Percentiles rank a stretch among this genome's conserved stretches.
Evolutionary conservation across 1,140 invertebrate genomes (phyloP).

Genomic region (Pinna nobilis): DNA sequence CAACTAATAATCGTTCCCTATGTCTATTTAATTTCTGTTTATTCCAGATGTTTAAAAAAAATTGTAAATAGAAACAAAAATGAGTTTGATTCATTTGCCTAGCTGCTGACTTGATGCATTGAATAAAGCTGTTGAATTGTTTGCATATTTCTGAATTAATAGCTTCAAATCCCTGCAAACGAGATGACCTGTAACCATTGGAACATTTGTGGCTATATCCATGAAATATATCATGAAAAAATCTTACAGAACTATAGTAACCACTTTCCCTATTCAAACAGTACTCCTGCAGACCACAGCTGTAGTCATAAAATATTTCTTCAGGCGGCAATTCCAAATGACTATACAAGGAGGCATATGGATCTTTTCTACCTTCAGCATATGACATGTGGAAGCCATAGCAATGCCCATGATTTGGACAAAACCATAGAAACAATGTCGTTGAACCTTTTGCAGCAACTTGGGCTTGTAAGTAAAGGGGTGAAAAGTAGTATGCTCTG

Average conservation of each 20-base stretch:
- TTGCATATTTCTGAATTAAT: conserved; percentile 49
- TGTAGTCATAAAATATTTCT: conserved; percentile 49
- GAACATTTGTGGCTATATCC: conserved; percentile 44
- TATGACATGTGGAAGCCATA: conserved; percentile 44
- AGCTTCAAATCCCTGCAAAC: conserved; percentile 25
- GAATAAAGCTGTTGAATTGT: conserved; percentile 47
- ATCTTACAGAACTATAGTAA: conserved; percentile 32
- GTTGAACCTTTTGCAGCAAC: conserved; percentile 27
- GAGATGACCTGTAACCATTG: conserved; percentile 30
- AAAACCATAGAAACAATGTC: conserved; percentile 48
- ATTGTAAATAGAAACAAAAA: conserved; percentile 45
- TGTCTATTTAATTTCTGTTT: too few species aligned
- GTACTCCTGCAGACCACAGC: conserved; percentile 41
- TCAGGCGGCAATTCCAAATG: conserved; percentile 31
- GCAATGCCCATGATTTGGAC: conserved; percentile 43
- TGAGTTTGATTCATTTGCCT: conserved; percentile 29
- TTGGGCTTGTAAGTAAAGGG: conserved; percentile 14
- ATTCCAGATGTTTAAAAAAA: too few species aligned
- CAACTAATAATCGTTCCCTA: too few species aligned
- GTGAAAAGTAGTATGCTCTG: conserved; percentile 41
- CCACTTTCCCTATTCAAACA: conserved; percentile 46
- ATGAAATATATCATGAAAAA: conserved; percentile 51
- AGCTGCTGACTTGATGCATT: conserved; percentile 40
- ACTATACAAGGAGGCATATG: conserved; percentile 39
- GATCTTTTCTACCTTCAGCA: conserved; percentile 46